phyloP scores from a whole-genome alignment of 2,113 vertebrate genomes.

The Podarcis raffonei region DNA sequence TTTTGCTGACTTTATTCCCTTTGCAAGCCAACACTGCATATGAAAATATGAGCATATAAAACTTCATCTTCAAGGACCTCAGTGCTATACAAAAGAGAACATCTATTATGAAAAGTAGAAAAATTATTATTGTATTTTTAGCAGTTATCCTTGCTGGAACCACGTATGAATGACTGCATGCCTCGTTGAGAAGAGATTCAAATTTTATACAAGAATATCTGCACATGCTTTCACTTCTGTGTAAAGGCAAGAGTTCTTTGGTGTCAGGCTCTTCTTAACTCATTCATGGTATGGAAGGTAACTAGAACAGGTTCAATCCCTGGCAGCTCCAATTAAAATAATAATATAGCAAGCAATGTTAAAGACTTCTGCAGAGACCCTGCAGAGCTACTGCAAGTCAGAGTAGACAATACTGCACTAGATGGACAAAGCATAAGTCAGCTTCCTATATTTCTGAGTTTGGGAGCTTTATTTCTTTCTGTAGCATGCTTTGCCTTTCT shows the following conservation, averaged over 20 bases:
- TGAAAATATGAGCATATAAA: constrained; percentile 50
- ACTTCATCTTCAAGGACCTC: constrained; percentile 52
- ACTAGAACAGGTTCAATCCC: neutral
- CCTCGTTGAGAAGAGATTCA: neutral
- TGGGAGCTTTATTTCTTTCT: neutral
- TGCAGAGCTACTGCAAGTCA: neutral
- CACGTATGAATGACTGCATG: neutral
- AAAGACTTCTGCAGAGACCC: neutral
- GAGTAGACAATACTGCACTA: neutral
- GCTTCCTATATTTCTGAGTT: neutral
- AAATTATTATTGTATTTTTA: neutral
- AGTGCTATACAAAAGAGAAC: constrained; percentile 29
- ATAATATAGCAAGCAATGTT: neutral
- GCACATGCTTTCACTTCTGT: neutral
- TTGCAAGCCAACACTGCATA: constrained; percentile 44
- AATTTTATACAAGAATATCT: neutral
- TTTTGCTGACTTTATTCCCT: constrained; percentile 54
- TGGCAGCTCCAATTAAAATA: neutral
- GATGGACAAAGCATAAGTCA: neutral
- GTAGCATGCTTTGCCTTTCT: neutral
- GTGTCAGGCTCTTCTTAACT: neutral
- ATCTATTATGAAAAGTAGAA: constrained; percentile 52
- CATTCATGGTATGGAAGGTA: neutral
- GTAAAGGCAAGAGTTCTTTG: neutral
- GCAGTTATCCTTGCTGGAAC: neutral